phyloP scores from a whole-genome alignment of 1,140 invertebrate genomes.

The Heterodera schachtii region DNA sequence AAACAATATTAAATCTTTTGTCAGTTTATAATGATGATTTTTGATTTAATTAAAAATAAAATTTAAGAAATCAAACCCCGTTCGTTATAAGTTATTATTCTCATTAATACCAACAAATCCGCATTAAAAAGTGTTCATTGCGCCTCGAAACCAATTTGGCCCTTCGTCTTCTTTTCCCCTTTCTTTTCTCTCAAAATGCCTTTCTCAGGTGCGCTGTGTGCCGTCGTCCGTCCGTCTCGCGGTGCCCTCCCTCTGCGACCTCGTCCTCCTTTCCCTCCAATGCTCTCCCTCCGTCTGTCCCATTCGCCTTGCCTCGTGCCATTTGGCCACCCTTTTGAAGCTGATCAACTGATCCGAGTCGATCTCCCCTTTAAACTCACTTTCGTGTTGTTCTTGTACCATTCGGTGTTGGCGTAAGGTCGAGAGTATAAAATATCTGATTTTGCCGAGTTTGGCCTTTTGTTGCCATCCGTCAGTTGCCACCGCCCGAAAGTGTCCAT shows the following conservation, averaged over 20 bases:
- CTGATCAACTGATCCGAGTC: background rate
- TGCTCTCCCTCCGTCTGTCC: background rate
- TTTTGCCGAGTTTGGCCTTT: background rate
- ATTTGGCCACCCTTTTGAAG: background rate
- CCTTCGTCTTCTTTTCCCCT: no score
- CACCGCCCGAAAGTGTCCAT: background rate
- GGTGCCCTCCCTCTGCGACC: background rate
- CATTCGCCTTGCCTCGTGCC: background rate
- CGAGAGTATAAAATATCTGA: background rate
- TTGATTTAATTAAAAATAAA: no score
- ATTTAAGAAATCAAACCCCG: no score
- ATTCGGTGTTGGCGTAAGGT: background rate
- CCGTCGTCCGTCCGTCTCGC: background rate
- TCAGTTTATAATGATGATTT: no score
- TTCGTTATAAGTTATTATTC: no score
- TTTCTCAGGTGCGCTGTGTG: background rate
- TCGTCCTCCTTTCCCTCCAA: background rate
- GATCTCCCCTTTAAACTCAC: background rate
- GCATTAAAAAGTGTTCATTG: no score
- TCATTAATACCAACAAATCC: no score
- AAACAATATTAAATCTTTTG: no score
- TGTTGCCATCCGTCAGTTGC: background rate
- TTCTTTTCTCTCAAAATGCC: no score
- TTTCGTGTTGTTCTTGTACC: background rate
- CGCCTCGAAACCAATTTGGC: no score